Base-by-base conservation (phyloP, 2,888 invertebrate genomes). In the Melinaea marsaeus region DNA sequence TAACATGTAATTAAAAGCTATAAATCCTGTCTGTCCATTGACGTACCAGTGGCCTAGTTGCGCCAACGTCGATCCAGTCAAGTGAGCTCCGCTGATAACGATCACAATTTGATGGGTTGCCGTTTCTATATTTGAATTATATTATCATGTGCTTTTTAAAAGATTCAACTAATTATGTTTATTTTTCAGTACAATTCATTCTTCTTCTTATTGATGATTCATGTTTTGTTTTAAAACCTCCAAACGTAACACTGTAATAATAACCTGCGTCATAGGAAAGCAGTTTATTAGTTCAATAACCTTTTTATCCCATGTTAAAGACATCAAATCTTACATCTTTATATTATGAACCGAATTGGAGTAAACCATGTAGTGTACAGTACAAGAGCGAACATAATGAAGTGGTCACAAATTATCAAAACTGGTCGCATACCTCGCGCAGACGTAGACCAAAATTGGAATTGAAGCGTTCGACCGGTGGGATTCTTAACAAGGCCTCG, bases 401-500 rank as follows among this genome's bases (percentile, higher is more conserved):
- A 71, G 63, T 71, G 62, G 70, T 64, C 60, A 58, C 61, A 72
- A 70, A 72, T 74, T 61, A 72, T 69, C 63, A 59, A 45, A 58
- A 61, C 57, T 63, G 65, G 62, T 71, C 75, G 80, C 79, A 85
- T 85, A 76, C 78, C 77, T 74, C 73, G 75, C 76, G 71, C 74
- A 70, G 64, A 68, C 69, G 72, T 78, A 76, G 74, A 73, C 68
- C 71, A 72, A 77, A 83, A 84, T 81, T 80, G 79, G 79, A 84
- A 86, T 84, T 83, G 80, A 68, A 73, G 75, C 72, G 73, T 71
- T 75, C 75, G 70, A 71, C 71, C 72, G 70, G 61, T 69, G 74
- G 78, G 84, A 89, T 89, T 88, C 89, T 89, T 88, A 88, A 86
- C 88, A 78, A 84, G 81, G 83, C 85, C 80, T 69, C 77, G 69